Percentiles rank a stretch among this genome's conserved stretches.
phyloP scores from a whole-genome alignment of 37 sponge, comb jelly and placozoan genomes.

The Halisarca cf. caerulea region DNA sequence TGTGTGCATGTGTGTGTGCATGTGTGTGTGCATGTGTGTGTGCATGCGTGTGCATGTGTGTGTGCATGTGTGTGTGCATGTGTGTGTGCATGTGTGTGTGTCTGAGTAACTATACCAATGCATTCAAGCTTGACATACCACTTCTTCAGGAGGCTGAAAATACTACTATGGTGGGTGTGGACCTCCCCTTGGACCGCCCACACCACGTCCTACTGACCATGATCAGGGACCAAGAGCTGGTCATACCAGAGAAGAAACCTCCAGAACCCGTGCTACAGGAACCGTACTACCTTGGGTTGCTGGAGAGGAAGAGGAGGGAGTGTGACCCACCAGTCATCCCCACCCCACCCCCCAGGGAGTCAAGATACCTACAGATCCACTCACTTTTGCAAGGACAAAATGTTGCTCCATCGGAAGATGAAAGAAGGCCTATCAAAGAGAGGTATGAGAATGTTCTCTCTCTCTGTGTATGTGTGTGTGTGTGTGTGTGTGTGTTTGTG shows the following conservation, averaged over 20 bases:
- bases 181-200: constrained; percentile 30
- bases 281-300: constrained; percentile 72
- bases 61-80: too few relatives aligned
- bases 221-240: constrained; percentile 64
- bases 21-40: too few relatives aligned
- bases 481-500: constrained; percentile 15
- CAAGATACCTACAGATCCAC: constrained; percentile 40
- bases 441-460: background rate
- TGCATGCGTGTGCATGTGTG: too few relatives aligned
- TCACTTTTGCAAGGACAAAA: constrained; percentile 3
- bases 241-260: constrained; percentile 62
- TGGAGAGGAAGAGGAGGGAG: background rate
- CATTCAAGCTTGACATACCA: background rate
- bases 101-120: background rate
- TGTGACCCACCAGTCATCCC: constrained; percentile 28
- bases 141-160: background rate
- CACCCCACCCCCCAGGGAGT: constrained; percentile 40
- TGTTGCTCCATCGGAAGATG: background rate
- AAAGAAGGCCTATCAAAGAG: background rate
- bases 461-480: background rate
- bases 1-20: too few relatives aligned
- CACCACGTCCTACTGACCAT: constrained; percentile 68
- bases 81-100: too few relatives aligned
- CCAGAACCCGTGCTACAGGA: constrained; percentile 61
- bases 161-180: background rate